Base-by-base conservation (phyloP, 2,888 invertebrate species). In the Nezara viridula region DNA sequence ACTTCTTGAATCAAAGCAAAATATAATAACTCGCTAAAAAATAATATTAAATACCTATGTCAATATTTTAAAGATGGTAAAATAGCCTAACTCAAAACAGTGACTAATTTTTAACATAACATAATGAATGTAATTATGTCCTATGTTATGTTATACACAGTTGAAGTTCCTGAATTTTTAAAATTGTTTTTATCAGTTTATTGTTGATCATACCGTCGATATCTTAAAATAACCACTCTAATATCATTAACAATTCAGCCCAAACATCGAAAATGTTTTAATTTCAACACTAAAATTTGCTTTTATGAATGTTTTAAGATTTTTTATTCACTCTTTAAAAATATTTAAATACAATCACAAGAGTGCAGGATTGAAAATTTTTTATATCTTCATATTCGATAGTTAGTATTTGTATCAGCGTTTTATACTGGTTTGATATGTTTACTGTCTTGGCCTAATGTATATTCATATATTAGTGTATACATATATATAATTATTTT, bases 1-100 rank as follows among this genome's bases (percentile, higher is more conserved):
- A 32, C 60, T 60, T 55, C n/a, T n/a, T 60, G 27, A 60, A 60
- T 60, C 60, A 60, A 60, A 60, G 60, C 60, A 27, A 60, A 27
- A 27, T 60, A 9, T 60, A 60, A 60, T 60, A 27, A 60, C 24
- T n/a, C 10, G 21, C 2, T 55, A 55, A 55, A 55, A 2, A n/a
- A n/a, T 55, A 55, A 24, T 7, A 5, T 55, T 55, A n/a, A 27
- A 27, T 27, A 27, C 10, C 60, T 60, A 7, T 16, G 12, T 6
- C 12, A 60, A 12, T 60, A 12, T 27, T 9, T 60, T 60, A 27
- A 12, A 12, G n/a, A 27, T 12, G 5, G 12, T 60, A 27, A 16
- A 60, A 60, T 60, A 27, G 4, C 27, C 60, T 14, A 60, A 60
- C 1, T 9, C 10, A 55, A 19, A 55, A 9, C 24, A 55, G 19